These are phyloP conservation scores for Trematomus loennbergii DNA, from an alignment of 2,113 vertebrate genomes.

Conservation along the genomic window DNA sequence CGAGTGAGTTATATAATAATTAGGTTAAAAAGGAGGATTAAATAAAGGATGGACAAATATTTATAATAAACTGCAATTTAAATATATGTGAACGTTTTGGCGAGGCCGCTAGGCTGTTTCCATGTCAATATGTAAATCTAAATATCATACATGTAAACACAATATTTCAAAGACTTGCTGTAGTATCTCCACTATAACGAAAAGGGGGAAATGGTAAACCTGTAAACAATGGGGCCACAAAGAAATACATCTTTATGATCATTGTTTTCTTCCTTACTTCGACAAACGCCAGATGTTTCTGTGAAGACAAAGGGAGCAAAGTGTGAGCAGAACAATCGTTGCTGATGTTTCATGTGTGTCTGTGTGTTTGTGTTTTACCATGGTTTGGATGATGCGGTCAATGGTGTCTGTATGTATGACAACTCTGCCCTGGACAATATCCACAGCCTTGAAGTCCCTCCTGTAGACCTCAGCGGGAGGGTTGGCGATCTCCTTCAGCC, in stretches of 20 bases:
- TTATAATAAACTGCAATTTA: too few species aligned
- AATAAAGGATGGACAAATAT: too few species aligned
- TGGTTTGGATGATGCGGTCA: constrained; percentile 90
- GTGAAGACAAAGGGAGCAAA: constrained; percentile 54
- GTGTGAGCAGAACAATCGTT: constrained; percentile 5
- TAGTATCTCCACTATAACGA: too few species aligned
- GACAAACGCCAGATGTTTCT: constrained; percentile 77
- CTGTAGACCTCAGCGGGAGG: constrained; percentile 88
- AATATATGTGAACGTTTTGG: too few species aligned
- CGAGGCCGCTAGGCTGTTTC: too few species aligned
- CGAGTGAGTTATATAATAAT: too few species aligned
- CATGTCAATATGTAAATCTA: too few species aligned
- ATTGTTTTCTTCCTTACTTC: constrained; percentile 70
- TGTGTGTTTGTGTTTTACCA: constrained; percentile 83
- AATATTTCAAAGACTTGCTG: too few species aligned
- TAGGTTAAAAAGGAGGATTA: too few species aligned
- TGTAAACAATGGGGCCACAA: too few species aligned
- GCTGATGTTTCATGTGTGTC: background rate
- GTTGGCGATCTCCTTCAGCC: constrained; percentile 90
- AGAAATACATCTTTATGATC: background rate
- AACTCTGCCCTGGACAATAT: constrained; percentile 71
- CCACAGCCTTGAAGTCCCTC: constrained; percentile 85
- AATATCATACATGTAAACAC: too few species aligned
- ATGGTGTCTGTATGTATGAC: constrained; percentile 79
- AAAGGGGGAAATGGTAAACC: too few species aligned